Base-by-base conservation (phyloP, 2,113 vertebrate species). In the Aleadryas rufinucha region DNA sequence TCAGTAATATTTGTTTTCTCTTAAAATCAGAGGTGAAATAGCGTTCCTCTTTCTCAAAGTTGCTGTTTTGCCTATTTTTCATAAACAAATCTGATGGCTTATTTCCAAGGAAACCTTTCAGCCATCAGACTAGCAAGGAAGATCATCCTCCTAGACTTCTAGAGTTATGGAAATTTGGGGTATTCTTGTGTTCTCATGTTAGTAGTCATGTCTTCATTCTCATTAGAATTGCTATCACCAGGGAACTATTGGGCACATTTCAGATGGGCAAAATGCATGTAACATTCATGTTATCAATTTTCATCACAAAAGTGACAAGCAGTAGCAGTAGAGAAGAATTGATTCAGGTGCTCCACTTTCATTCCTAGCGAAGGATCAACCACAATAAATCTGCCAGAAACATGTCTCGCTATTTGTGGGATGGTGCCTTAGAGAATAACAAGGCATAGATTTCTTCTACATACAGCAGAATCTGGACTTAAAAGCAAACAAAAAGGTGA, bases 331-430 rank as follows among this genome's bases (percentile, higher is more conserved):
- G 23, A 13, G 45, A 74, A 84, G 80, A 93, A 42, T 60, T 84
- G 77, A 56, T 49, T 91, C 59, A 54, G 23, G 26, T 70, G n/a
- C 10, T 91, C 13, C 7, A 60, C 66, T 87, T 63, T n/a, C 21
- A 41, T 85, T 91, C 19, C 14, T 47, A 53, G 31, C 49, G 15
- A 41, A 72, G 45, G 45, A 53, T 74, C 68, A 39, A 71, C 72
- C 30, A 57, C 30, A 31, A 71, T 33, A 81, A 91, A 92, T 78
- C 27, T 65, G 17, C 14, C 22, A 59, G n/a, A 75, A 75, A 31
- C 1, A 66, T 35, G 9, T 69, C 37, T 50, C 0, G 0, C 11
- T 45, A 1, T 57, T 47, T 84, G 28, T 82, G 49, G 9, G 33
- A 64, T 53, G 8, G 9, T 45, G 6, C 13, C 23, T 84, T 49